These are phyloP conservation scores for Girardia tigrina DNA, from an alignment of 2,888 invertebrate genomes.

Conservation along the genomic window DNA sequence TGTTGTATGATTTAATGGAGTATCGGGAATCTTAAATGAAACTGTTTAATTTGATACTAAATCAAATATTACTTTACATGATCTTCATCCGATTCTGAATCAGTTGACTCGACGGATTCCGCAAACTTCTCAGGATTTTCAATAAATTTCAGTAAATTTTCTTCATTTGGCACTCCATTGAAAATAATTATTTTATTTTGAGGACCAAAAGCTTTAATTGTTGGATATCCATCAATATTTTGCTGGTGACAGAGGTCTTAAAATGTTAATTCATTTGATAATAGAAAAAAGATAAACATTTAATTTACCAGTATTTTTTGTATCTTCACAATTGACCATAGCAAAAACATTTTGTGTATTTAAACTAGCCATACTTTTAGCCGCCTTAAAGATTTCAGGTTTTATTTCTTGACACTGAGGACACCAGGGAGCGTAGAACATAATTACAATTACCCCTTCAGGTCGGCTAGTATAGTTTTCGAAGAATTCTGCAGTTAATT, in stretches of 20 bases:
- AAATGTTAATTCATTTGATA: not conserved
- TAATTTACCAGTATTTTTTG: conserved; percentile 32
- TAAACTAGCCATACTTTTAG: not conserved
- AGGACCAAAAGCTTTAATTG: conserved; percentile 2
- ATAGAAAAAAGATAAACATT: not conserved
- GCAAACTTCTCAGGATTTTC: not conserved
- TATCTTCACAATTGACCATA: conserved; percentile 32
- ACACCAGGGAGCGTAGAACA: conserved; percentile 37
- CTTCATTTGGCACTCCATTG: not conserved
- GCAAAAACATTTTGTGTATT: conserved; percentile 23
- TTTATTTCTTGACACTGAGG: conserved; percentile 34
- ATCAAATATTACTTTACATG: not conserved
- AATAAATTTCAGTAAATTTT: conserved; percentile 5
- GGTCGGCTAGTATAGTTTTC: not conserved
- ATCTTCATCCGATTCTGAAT: not conserved
- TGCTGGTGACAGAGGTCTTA: not conserved
- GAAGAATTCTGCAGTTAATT: conserved; percentile 5
- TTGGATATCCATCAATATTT: conserved; percentile 29
- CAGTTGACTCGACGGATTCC: not conserved
- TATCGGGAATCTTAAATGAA: conserved; percentile 10
- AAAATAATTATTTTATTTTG: not conserved
- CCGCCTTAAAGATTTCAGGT: conserved; percentile 29
- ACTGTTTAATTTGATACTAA: not conserved
- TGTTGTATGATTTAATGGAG: conserved; percentile 24
- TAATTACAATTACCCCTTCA: conserved; percentile 11